Evolutionary conservation across 2,797 vertebrate species (phyloP), one percentile per base, ranked within the genome.

Genomic region (Chelonia mydas): DNA sequence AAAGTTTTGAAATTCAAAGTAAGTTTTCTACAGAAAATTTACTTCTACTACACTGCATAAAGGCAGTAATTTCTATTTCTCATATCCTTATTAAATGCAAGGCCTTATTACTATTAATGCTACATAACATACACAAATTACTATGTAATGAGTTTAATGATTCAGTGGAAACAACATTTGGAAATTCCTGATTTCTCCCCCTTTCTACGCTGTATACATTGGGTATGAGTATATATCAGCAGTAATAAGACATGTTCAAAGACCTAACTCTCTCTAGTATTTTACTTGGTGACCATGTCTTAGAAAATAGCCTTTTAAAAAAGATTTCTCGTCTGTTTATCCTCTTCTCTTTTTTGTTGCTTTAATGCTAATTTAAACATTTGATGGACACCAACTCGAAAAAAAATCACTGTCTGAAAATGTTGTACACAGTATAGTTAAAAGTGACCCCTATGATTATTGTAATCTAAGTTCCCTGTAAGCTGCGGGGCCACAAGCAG

Each of bases 161-260:
- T n/a, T 33, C 31, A 65, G 16, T 19, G 55, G 55, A 57, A 57
- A 57, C 27, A 28, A 57, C 25, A 3, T 81, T 27, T n/a, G 81
- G 27, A 3, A 80, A 13, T 10, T 87, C 83, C 54, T 78, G 53
- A 9, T 50, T 86, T 88, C 50, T 93, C 84, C 68, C 2, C 41
- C 31, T 50, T 9, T n/a, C 10, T 16, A 61, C 1, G 12, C 59
- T 28, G 28, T 33, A 33, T 16, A 15, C 59, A 95, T 19, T 94
- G 87, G 72, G 76, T 68, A 5, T 50, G 84, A 12, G 87, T 81
- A 90, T 45, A 88, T 86, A 86, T 0, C 78, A 68, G 89, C 92
- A 96, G 94, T 82, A 84, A 37, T 88, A 90, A 95, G 77, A 89
- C 92, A 96, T 72, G 68, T 51, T 83, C 31, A 55, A 94, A 94